Evolutionary conservation across 2,888 invertebrate genomes (phyloP), one percentile per base, ranked within the genome.

Genomic region (Chromoteleia sp.): DNA sequence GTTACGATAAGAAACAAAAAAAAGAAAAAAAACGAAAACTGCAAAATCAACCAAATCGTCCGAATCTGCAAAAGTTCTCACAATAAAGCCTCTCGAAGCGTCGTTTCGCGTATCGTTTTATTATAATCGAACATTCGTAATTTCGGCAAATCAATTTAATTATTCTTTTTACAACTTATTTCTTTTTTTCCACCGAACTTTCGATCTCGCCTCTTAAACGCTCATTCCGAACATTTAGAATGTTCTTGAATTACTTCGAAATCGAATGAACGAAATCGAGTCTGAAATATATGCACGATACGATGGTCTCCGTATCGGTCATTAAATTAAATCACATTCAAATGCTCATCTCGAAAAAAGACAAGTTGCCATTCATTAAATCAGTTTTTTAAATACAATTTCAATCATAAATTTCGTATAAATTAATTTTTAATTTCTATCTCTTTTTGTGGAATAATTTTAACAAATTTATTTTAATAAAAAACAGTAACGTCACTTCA

Each of bases 211-310:
- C 25, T 25, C 25, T 8, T 30, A 39, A 67, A 54, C 54, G 25
- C 54, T 50, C 17, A n/a, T 36, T 43, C 54, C 52, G 19, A 67
- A 41, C 58, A 58, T 58, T 45, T 48, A 43, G 71, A 71, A 71
- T 71, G 71, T 71, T 71, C 71, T 71, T 71, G 71, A 71, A 71
- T 50, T 58, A 70, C 52, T 15, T 70, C 15, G 70, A 70, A 48
- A 48, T 58, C 70, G 70, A 70, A 70, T 58, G 58, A 70, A 70
- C 70, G 70, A 70, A 70, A 58, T 70, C 70, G 70, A 70, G 70
- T 70, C 48, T 70, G 50, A 59, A 71, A 59, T 71, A 39, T 71
- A 71, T 71, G 70, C 50, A 58, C 25, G 58, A 45, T 17, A 45
- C 6, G 54, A 48, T 39, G 58, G 33, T 41, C 67, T 29, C 41